Evolutionary conservation across 2,888 invertebrate genomes (phyloP).

Genomic region (Sminthurides aquaticus): DNA sequence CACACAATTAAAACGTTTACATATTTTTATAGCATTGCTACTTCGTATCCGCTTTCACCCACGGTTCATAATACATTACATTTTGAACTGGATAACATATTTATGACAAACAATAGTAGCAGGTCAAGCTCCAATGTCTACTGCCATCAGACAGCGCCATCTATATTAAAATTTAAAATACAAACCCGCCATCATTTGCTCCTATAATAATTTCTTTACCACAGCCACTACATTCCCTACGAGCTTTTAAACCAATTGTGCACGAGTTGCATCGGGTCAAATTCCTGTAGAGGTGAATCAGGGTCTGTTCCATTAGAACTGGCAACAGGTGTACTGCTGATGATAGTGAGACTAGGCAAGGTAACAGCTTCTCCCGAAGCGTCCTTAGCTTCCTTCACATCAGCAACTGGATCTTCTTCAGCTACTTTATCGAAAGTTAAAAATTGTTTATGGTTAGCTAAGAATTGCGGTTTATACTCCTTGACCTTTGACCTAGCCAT

Average conservation of each 20-base stretch:
- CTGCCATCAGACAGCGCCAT: neutral
- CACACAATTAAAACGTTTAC: no score
- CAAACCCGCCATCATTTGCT: no score
- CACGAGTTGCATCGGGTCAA: conserved; percentile 41
- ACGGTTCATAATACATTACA: neutral
- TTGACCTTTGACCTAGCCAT: conserved; percentile 40
- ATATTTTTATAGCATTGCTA: no score
- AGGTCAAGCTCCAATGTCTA: neutral
- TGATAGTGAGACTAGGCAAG: conserved; percentile 11
- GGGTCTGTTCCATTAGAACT: conserved; percentile 11
- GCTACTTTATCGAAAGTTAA: conserved; percentile 41
- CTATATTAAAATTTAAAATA: neutral
- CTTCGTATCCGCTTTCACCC: neutral
- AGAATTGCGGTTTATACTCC: conserved; percentile 42
- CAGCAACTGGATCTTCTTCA: conserved; percentile 4
- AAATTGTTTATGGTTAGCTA: conserved; percentile 36
- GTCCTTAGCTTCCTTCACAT: neutral
- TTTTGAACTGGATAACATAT: neutral
- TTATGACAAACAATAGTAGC: no score
- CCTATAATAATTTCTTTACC: no score
- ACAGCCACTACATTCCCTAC: no score
- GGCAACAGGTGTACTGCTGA: conserved; percentile 10
- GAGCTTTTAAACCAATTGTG: conserved; percentile 38
- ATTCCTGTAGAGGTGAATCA: conserved; percentile 35
- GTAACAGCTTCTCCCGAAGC: neutral